Base-by-base conservation (phyloP, 2,797 vertebrate species). In the Malurus splendens region DNA sequence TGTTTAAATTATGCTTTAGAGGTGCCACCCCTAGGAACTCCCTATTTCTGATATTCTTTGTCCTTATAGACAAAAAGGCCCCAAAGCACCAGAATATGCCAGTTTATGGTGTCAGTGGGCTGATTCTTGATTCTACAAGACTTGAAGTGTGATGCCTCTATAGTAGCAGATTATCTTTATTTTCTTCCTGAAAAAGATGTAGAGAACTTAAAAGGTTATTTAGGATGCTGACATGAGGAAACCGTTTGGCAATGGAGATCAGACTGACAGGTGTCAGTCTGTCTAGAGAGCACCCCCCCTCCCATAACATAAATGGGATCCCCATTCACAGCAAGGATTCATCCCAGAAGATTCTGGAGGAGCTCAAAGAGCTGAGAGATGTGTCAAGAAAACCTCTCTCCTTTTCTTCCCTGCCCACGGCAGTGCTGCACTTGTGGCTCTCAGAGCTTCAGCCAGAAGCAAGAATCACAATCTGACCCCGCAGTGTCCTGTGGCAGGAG, bases 351-450 rank as follows among this genome's bases (percentile, higher is more conserved):
- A 56, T 42, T 16, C 25, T 8, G 16, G 30, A 57, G n/a, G 32
- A 72, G 55, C 33, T 78, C 25, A 14, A 33, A 84, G 28, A 66
- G 28, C 28, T 45, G 61, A 44, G 33, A 48, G 11, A 2, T 2
- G 28, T 44, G 32, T 57, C 23, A 9, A 62, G 65, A 52, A 75
- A 55, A 33, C 23, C 30, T 15, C 16, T 62, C 14, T 48, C 30
- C 22, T 18, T 6, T 36, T n/a, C 59, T 64, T 14, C 20, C 20
- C 50, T 2, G 12, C 9, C 11, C 0, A 0, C 44, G 2, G 3
- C 48, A 33, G 68, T 2, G 6, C n/a, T 1, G 11, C 47, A 5
- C 0, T 0, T 4, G 7, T 10, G 28, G 45, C 48, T 62, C 39
- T 45, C 0, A 2, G 42, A 59, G 48, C 65, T 75, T 33, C 54